These are phyloP conservation scores for Lepidurus packardi DNA, from an alignment of 1,140 invertebrate genomes.

Conservation along the genomic window DNA sequence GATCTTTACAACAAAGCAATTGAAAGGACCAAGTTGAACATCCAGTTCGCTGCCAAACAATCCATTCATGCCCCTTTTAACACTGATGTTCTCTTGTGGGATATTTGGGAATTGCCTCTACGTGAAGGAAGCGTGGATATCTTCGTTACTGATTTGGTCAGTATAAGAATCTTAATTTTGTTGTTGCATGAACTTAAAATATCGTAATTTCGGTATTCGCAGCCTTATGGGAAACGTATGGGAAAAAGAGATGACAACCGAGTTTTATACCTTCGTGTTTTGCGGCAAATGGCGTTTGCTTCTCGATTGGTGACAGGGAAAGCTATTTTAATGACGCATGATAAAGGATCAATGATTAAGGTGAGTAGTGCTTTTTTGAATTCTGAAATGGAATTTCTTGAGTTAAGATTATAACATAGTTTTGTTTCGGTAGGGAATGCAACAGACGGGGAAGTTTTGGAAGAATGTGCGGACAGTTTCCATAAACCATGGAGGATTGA, in stretches of 20 bases:
- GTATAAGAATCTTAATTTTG: constrained; percentile 28
- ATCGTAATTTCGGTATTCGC: constrained; percentile 37
- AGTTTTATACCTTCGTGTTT: constrained; percentile 40
- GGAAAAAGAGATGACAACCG: constrained; percentile 50
- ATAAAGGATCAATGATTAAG: constrained; percentile 31
- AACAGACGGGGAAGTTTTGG: constrained; percentile 3
- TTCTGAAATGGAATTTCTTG: not conserved
- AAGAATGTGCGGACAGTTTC: constrained; percentile 24
- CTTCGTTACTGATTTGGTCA: constrained; percentile 55
- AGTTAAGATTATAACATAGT: not conserved
- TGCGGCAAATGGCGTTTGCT: constrained; percentile 27
- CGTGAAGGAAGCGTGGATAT: constrained; percentile 51
- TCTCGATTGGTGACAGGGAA: constrained; percentile 27
- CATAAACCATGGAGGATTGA: constrained; percentile 21
- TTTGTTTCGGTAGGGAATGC: not conserved
- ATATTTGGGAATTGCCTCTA: constrained; percentile 49
- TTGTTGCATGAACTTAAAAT: constrained; percentile 31
- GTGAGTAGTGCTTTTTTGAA: constrained; percentile 29
- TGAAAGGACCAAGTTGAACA: constrained; percentile 46
- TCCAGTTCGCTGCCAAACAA: constrained; percentile 40
- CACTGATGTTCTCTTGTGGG: constrained; percentile 48
- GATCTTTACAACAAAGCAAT: constrained; percentile 49
- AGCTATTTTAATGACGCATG: constrained; percentile 30
- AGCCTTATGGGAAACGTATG: constrained; percentile 55
- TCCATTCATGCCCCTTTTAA: constrained; percentile 38